These are phyloP conservation scores for Orbicella faveolata DNA, from an alignment of 64 coral and sea anemone genomes.

Conservation along the genomic window DNA sequence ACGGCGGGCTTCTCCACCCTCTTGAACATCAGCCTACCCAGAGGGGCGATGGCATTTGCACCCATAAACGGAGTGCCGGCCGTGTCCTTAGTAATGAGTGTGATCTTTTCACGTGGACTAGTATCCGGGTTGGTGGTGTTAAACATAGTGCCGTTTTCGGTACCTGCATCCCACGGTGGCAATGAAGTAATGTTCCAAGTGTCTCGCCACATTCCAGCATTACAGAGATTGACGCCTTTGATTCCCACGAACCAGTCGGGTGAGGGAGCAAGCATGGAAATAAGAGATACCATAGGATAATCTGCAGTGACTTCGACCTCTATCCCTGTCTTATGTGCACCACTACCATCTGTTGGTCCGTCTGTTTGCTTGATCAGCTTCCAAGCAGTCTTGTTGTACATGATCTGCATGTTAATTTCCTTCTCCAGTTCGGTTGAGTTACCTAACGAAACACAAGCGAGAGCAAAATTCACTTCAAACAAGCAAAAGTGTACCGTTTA, in stretches of 20 bases:
- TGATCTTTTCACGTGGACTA: not conserved
- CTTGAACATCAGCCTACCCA: conserved; percentile 1
- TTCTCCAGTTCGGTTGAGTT: not conserved
- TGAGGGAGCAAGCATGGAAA: conserved; percentile 56
- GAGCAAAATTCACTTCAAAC: not conserved
- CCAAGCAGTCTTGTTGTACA: conserved; percentile 18
- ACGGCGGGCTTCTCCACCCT: not conserved
- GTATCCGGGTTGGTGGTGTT: not conserved
- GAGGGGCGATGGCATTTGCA: not conserved
- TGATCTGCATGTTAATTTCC: not conserved
- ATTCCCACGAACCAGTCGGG: conserved; percentile 51
- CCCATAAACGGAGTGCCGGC: not conserved
- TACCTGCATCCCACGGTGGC: conserved; percentile 24
- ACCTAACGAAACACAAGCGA: not conserved
- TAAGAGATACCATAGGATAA: conserved; percentile 27
- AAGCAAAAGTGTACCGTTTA: no score
- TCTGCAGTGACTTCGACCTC: conserved; percentile 14
- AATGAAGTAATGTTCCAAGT: not conserved
- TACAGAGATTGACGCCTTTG: not conserved
- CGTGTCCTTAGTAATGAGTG: not conserved
- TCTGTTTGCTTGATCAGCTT: not conserved
- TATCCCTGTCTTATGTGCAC: not conserved
- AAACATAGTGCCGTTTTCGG: conserved; percentile 2
- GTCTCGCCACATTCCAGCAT: conserved; percentile 9
- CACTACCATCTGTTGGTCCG: not conserved